Base-by-base conservation (phyloP, 2,113 vertebrate genomes). In the Passer montanus region DNA sequence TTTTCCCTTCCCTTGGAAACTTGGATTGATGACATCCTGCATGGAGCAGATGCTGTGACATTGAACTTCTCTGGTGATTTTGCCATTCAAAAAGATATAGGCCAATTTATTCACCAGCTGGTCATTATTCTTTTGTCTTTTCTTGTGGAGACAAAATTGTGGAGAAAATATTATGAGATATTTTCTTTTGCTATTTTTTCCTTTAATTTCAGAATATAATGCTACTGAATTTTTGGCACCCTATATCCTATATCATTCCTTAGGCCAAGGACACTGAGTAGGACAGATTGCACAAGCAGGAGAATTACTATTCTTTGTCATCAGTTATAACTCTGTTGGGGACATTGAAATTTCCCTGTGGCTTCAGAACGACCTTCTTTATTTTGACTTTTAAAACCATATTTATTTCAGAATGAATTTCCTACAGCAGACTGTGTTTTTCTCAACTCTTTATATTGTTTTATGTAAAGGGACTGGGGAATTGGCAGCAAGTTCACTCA, bases 61-160 rank as follows among this genome's bases (percentile, higher is more conserved):
- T 68, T 70, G 60, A 96, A 64, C 16, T 84, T 77, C n/a, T 72
- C 59, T 87, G 64, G 69, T 68, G 78, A 81, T 90, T 93, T 94
- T 70, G 13, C 33, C 37, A 30, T 52, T 63, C 2, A 1, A 70
- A 46, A 80, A 93, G 39, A 2, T 83, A 31, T 44, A 74, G 13
- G 30, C 21, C 35, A 39, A 49, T 80, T 73, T 43, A 49, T 83
- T 87, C 22, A 55, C 31, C 43, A 83, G 16, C 30, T 80, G 59
- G 12, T 74, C 28, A 80, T 90, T 80, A 94, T 67, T 95, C 23
- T 74, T 11, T 41, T 83, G 68, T 84, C 58, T 89, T 80, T 79
- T 78, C 37, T 80, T 84, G n/a, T 19, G 17, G 88, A 53, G 55
- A 77, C 4, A 58, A 86, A 95, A 87, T 76, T 59, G 26, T 58